Conservation (phyloP, 2,888 invertebrate species). For the Meloe dianella region DNA sequence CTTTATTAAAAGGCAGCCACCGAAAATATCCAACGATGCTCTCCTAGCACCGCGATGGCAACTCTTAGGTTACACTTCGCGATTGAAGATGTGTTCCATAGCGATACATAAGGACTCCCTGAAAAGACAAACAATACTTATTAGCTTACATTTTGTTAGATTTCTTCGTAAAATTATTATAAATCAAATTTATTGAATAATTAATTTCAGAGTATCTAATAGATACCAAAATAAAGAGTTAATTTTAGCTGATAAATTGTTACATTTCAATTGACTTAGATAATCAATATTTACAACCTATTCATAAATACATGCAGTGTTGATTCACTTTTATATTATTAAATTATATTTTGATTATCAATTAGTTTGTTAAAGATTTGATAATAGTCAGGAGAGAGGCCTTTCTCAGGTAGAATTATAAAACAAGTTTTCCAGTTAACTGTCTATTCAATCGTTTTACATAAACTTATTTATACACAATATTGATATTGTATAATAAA, state of each 20-base stretch:
- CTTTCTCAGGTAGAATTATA: neutral
- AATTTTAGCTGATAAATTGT: neutral
- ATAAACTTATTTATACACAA: no score
- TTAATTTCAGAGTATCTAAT: constrained; percentile 30
- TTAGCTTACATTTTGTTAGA: neutral
- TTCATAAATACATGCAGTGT: neutral
- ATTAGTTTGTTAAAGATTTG: neutral
- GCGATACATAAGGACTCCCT: constrained; percentile 56
- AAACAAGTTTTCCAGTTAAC: neutral
- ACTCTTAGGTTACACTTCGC: constrained; percentile 57
- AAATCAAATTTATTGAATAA: neutral
- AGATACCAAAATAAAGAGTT: neutral
- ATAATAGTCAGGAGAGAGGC: neutral
- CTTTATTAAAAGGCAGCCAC: constrained; percentile 16
- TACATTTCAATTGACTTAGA: neutral
- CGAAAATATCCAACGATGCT: constrained; percentile 13
- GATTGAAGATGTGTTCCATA: constrained; percentile 57
- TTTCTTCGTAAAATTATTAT: no score
- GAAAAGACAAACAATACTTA: constrained; percentile 45
- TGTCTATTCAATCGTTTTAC: neutral
- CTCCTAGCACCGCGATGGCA: constrained; percentile 38
- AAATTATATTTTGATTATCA: neutral
- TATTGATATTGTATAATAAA: neutral
- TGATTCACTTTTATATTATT: neutral
- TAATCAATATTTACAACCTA: neutral